A percentile compares a stretch with the other conserved stretches of the same genome.
phyloP scores from a whole-genome alignment of 2,113 vertebrate species.

The Scomber scombrus region DNA sequence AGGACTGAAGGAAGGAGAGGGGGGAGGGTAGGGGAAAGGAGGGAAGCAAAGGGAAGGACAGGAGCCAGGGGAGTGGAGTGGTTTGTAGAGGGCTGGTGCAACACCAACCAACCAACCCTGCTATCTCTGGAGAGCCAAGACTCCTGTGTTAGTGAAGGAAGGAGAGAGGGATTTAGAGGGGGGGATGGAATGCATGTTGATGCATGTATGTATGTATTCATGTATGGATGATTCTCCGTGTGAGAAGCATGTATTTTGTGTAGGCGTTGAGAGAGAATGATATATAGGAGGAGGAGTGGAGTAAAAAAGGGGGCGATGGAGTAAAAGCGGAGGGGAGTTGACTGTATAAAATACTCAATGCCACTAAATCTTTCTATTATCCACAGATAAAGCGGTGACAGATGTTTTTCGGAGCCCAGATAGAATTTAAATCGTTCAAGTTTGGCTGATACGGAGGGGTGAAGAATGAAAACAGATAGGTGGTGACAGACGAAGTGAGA shows the following conservation, averaged over 20 bases:
- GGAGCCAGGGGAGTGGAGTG: conserved; percentile 28
- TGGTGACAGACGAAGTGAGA: conserved; percentile 42
- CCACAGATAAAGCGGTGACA: conserved; percentile 68
- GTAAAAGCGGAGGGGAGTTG: conserved; percentile 22
- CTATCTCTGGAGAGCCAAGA: conserved; percentile 36
- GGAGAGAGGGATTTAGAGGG: conserved; percentile 8
- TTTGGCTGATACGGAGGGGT: conserved; percentile 48
- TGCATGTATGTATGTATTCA: conserved; percentile 21
- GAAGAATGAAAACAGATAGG: conserved; percentile 57
- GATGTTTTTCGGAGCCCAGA: conserved; percentile 66
- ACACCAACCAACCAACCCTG: conserved; percentile 3
- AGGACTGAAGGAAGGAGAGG: not conserved
- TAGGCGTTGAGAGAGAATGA: conserved; percentile 52
- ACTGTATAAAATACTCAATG: conserved; percentile 59
- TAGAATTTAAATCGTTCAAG: conserved; percentile 59
- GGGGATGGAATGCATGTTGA: conserved; percentile 39
- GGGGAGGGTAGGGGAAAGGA: not conserved
- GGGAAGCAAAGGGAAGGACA: conserved; percentile 7
- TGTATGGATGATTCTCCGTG: not conserved
- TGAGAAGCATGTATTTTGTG: conserved; percentile 39
- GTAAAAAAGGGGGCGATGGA: conserved; percentile 26
- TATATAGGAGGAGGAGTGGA: conserved; percentile 40
- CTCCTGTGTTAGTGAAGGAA: not conserved
- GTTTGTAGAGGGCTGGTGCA: conserved; percentile 16
- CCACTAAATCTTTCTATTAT: conserved; percentile 72